Evolutionary conservation across 2,113 vertebrate species (phyloP).

Genomic region (Polypterus senegalus): DNA sequence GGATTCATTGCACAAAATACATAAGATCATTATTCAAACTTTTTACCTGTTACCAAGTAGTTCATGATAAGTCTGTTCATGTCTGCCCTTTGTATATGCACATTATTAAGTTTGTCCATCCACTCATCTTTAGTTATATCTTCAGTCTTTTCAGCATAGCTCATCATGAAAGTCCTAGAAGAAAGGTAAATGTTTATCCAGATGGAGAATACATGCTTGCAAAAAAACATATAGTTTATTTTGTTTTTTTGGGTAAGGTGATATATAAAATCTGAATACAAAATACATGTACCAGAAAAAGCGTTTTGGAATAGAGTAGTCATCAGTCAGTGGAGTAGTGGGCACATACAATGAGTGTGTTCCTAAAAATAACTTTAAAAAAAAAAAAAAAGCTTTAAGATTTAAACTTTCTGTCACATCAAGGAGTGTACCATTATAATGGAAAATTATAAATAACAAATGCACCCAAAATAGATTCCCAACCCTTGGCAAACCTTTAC

Average conservation of each 20-base stretch:
- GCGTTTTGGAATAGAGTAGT: background rate
- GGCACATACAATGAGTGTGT: too few relatives aligned
- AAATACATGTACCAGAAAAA: background rate
- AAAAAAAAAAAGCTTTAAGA: too few relatives aligned
- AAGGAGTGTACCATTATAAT: too few relatives aligned
- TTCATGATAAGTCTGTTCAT: conserved; percentile 99
- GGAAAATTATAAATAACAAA: too few relatives aligned
- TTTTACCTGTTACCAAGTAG: conserved; percentile 84
- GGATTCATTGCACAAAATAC: too few relatives aligned
- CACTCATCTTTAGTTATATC: conserved; percentile 95
- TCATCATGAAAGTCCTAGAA: conserved; percentile 73
- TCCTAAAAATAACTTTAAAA: too few relatives aligned
- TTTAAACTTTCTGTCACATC: too few relatives aligned
- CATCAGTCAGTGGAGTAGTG: too few relatives aligned
- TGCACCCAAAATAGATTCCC: too few relatives aligned
- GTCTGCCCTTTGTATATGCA: conserved; percentile 93
- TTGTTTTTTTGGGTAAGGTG: background rate
- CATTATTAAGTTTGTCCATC: conserved; percentile 97
- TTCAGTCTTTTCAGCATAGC: conserved; percentile 92
- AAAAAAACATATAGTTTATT: background rate
- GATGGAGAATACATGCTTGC: conserved; percentile 17
- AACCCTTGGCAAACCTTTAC: too few relatives aligned
- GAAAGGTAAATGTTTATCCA: conserved; percentile 20
- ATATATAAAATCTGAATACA: background rate
- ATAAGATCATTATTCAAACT: background rate